These are phyloP conservation scores for Sinocyclocheilus grahami DNA, from an alignment of 2,113 vertebrate genomes.

Conservation along the genomic window DNA sequence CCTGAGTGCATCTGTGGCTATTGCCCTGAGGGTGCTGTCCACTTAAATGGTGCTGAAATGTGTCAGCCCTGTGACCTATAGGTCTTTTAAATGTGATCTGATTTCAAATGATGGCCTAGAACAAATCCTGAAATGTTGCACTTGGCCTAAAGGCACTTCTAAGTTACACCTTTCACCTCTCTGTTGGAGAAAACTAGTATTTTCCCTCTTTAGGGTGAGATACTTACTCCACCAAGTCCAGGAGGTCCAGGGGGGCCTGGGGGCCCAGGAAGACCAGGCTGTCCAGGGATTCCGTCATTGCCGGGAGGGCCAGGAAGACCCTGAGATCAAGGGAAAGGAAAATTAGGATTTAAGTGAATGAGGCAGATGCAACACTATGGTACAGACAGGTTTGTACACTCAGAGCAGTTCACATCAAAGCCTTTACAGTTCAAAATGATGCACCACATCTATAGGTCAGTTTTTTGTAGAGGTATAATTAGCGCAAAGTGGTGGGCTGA, in stretches of 20 bases:
- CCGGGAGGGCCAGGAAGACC: conserved; percentile 84
- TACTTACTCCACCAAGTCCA: conserved; percentile 95
- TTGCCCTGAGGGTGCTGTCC: conserved; percentile 54
- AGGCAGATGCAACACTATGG: background rate
- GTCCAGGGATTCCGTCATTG: conserved; percentile 88
- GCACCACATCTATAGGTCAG: background rate
- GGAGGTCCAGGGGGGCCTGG: conserved; percentile 89
- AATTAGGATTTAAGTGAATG: conserved; percentile 14
- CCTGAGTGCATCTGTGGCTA: background rate
- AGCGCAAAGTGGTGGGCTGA: background rate
- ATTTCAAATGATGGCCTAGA: background rate
- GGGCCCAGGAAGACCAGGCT: conserved; percentile 85
- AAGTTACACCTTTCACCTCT: background rate
- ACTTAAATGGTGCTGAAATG: conserved; percentile 49
- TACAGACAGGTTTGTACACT: background rate
- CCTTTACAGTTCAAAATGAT: background rate
- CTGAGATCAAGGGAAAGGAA: conserved; percentile 62
- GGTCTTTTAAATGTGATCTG: background rate
- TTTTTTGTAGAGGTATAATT: background rate
- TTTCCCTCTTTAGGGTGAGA: conserved; percentile 8
- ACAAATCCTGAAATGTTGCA: background rate
- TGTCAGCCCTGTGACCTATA: conserved; percentile 8
- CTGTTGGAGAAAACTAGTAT: background rate
- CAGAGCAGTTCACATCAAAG: background rate
- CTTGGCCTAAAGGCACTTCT: background rate